Percentiles rank a stretch among this genome's conserved stretches.
These are phyloP conservation scores for Temnothorax unifasciatus DNA, from an alignment of 2,888 invertebrate species.

Conservation along the genomic window DNA sequence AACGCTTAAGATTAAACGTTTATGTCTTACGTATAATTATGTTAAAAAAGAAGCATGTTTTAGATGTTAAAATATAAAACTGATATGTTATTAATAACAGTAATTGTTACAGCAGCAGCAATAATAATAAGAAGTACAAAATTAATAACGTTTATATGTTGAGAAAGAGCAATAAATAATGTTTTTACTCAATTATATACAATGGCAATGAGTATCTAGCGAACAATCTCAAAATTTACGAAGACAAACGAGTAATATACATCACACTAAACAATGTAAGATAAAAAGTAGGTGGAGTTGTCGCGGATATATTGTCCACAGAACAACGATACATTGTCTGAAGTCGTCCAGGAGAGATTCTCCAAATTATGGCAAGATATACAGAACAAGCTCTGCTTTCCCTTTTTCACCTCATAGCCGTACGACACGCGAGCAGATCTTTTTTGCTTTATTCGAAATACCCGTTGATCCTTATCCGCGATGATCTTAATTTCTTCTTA, in stretches of 20 bases:
- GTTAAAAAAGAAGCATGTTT: background rate
- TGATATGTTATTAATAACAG: background rate
- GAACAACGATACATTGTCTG: background rate
- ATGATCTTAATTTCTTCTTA: constrained; percentile 71
- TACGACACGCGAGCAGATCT: constrained; percentile 52
- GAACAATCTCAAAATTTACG: constrained; percentile 11
- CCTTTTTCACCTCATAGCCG: constrained; percentile 1
- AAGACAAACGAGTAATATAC: constrained; percentile 2
- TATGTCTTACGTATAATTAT: background rate
- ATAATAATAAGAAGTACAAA: background rate
- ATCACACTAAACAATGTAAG: background rate
- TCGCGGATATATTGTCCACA: constrained; percentile 4
- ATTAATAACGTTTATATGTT: background rate
- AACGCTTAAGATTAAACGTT: background rate
- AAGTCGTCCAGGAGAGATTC: background rate
- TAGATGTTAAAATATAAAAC: background rate
- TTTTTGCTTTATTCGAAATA: constrained; percentile 60
- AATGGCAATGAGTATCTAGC: background rate
- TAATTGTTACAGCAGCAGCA: background rate
- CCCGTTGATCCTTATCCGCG: constrained; percentile 61
- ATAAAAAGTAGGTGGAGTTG: constrained; percentile 28
- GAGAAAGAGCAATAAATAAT: background rate
- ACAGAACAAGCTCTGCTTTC: background rate
- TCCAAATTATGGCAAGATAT: background rate
- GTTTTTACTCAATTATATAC: background rate